Percentiles rank a stretch among this genome's conserved stretches.
Conservation (phyloP, 2,888 invertebrate genomes). For the Polymixis lichenea region DNA sequence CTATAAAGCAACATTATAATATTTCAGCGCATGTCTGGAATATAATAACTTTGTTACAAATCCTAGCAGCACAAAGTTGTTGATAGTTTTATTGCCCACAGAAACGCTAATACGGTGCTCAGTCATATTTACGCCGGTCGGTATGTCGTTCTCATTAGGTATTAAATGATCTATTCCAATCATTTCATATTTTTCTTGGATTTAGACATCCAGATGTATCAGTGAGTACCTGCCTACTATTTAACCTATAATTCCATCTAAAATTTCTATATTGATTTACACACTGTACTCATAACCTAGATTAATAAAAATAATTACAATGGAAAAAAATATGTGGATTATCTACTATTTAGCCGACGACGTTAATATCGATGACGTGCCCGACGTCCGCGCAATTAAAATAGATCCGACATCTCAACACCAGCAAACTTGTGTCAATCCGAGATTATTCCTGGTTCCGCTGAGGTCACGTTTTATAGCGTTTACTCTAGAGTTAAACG, state of each 20-base stretch:
- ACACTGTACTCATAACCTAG: not conserved
- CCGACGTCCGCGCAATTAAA: conserved; percentile 74
- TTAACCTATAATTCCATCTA: not conserved
- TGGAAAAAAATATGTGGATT: conserved; percentile 46
- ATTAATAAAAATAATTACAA: conserved; percentile 36
- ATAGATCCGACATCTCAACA: conserved; percentile 75
- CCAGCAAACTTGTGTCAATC: conserved; percentile 74
- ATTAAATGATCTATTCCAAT: not conserved
- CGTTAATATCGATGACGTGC: conserved; percentile 72
- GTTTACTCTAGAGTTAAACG: conserved; percentile 39
- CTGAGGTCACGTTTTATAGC: conserved; percentile 70
- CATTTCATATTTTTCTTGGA: not conserved
- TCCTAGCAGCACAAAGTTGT: conserved; percentile 20
- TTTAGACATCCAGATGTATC: not conserved
- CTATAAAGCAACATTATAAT: conserved; percentile 56
- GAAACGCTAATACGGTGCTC: not conserved
- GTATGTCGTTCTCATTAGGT: not conserved
- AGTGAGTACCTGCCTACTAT: not conserved
- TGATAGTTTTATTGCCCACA: conserved; percentile 26
- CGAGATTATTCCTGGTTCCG: conserved; percentile 72
- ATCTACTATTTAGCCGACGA: conserved; percentile 71
- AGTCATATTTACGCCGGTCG: not conserved
- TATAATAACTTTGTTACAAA: conserved; percentile 27
- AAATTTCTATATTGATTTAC: not conserved
- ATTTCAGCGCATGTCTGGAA: conserved; percentile 44